A percentile compares a stretch with the other conserved stretches of the same genome.
phyloP scores from a whole-genome alignment of 2,113 vertebrate genomes.

The Notarius lentiginosus region DNA sequence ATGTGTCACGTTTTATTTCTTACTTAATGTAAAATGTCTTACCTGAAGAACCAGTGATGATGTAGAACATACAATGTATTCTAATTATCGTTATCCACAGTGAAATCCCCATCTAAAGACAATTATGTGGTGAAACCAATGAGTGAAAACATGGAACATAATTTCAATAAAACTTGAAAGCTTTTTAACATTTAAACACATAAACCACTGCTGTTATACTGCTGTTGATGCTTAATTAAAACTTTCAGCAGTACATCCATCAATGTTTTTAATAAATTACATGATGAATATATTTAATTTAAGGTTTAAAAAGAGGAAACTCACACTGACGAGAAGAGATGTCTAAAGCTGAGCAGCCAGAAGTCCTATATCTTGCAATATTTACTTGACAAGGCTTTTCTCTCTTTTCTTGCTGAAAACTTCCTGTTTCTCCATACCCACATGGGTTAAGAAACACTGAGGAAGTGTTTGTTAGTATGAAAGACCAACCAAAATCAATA shows the following conservation, averaged over 20 bases:
- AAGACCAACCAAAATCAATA: not conserved
- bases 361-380: not conserved
- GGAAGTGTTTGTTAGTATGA: not conserved
- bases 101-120: conserved; percentile 11
- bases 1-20: not conserved
- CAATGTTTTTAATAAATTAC: not conserved
- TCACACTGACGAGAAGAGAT: conserved; percentile 1
- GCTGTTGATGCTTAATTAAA: not conserved
- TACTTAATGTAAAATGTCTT: not conserved
- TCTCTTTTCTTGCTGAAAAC: conserved; percentile 30
- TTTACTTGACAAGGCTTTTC: not conserved
- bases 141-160: not conserved
- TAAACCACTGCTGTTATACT: not conserved
- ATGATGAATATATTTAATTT: not conserved
- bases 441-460: conserved; percentile 33
- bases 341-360: not conserved
- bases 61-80: not conserved
- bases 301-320: not conserved
- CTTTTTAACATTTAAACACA: not conserved
- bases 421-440: conserved; percentile 60
- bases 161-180: not conserved
- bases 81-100: not conserved
- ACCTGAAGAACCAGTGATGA: not conserved
- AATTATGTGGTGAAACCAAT: not conserved
- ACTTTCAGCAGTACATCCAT: not conserved